A percentile compares a stretch with the other conserved stretches of the same genome.
These are phyloP conservation scores for Neoitamus cyanurus DNA, from an alignment of 2,888 invertebrate species.

Conservation along the genomic window DNA sequence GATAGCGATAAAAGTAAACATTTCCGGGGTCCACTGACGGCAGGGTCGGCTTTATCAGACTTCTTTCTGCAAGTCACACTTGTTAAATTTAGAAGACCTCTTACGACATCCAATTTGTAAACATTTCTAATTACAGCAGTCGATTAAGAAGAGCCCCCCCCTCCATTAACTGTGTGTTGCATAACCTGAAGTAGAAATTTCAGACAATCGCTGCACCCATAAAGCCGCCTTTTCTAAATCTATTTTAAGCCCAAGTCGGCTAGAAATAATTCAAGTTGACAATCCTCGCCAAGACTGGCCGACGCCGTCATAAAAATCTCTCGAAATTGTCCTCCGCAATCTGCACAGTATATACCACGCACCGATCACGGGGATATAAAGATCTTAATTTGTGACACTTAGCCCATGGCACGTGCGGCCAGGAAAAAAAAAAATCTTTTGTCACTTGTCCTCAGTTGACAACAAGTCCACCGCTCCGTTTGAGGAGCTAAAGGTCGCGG, in stretches of 20 bases:
- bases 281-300: neutral
- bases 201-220: neutral
- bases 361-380: neutral
- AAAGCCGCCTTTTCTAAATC: neutral
- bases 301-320: neutral
- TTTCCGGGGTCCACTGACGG: neutral
- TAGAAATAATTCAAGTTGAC: neutral
- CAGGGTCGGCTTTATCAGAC: neutral
- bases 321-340: neutral
- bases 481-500: neutral
- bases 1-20: neutral
- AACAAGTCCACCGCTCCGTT: neutral
- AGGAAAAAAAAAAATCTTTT: neutral
- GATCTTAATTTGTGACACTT: neutral
- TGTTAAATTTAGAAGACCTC: neutral
- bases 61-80: neutral
- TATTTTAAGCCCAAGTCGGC: neutral
- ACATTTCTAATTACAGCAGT: neutral
- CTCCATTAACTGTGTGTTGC: neutral
- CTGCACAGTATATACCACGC: neutral
- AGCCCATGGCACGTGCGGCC: neutral
- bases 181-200: neutral
- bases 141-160: neutral
- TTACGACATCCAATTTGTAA: neutral
- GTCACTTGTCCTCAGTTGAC: neutral